Percentiles rank a stretch among this genome's conserved stretches.
Conservation (phyloP, 2,888 invertebrate genomes). For the Gymnoscelis rufifasciata region DNA sequence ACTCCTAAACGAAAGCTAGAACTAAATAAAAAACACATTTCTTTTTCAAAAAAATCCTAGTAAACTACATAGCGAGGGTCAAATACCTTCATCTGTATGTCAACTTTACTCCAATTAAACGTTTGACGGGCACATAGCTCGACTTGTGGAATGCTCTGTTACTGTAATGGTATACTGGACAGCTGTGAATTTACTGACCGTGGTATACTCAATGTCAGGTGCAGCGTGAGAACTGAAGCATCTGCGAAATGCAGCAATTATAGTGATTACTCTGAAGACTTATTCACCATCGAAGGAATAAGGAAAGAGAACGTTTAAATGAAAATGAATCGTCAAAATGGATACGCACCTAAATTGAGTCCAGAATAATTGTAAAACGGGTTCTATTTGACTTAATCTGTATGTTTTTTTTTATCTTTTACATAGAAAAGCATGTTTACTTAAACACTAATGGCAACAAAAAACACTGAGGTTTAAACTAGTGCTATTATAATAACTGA, state of each 20-base stretch:
- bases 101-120: constrained; percentile 2
- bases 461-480: no score
- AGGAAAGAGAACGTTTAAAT: background rate
- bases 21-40: no score
- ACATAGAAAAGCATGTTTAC: no score
- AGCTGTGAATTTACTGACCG: constrained; percentile 12
- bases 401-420: no score
- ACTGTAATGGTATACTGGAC: background rate
- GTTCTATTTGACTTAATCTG: no score
- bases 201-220: constrained; percentile 29
- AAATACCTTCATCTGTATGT: constrained; percentile 29
- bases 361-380: no score
- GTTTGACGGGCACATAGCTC: constrained; percentile 9
- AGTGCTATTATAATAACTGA: no score
- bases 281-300: background rate
- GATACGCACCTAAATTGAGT: no score
- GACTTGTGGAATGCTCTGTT: background rate
- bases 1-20: no score
- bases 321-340: no score
- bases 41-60: no score
- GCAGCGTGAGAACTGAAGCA: constrained; percentile 39
- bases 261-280: constrained; percentile 16
- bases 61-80: background rate
- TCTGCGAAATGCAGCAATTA: constrained; percentile 33
- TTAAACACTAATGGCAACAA: no score